phyloP scores from a whole-genome alignment of 2,113 vertebrate species.

The Brachypteracias leptosomus region DNA sequence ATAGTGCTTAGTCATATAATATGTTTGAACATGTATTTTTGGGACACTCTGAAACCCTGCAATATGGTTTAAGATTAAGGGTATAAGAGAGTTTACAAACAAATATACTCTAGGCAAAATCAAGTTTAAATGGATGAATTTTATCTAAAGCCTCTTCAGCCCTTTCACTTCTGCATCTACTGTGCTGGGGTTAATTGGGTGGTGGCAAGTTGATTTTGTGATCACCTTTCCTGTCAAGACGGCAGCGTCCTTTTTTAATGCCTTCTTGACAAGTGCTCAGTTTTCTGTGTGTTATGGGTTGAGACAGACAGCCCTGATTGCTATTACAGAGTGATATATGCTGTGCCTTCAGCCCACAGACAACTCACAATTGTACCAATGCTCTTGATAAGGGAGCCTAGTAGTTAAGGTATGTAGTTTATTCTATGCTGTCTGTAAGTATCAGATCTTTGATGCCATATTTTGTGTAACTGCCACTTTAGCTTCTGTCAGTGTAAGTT shows the following conservation, averaged over 20 bases:
- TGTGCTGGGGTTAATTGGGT: constrained; percentile 4
- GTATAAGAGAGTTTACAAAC: neutral
- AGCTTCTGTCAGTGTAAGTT: constrained; percentile 26
- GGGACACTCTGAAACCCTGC: neutral
- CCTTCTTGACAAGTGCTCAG: neutral
- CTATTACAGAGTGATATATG: neutral
- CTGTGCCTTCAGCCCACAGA: neutral
- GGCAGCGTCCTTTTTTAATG: neutral
- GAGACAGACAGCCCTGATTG: neutral
- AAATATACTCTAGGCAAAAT: neutral
- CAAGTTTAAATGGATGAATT: neutral
- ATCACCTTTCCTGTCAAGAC: constrained; percentile 16
- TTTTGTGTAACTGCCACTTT: constrained; percentile 5
- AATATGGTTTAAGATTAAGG: neutral
- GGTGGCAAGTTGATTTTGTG: constrained; percentile 1
- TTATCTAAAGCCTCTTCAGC: neutral
- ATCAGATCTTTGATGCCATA: neutral
- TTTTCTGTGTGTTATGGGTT: neutral
- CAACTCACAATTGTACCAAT: neutral
- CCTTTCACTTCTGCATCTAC: neutral
- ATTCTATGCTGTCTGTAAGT: neutral
- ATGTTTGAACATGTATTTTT: neutral
- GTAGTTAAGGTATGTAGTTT: neutral
- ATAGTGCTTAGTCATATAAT: neutral
- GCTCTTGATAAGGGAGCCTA: neutral